Percentiles rank a stretch among this genome's conserved stretches.
These are phyloP conservation scores for Melieria crassipennis DNA, from an alignment of 2,888 invertebrate species.

Conservation along the genomic window DNA sequence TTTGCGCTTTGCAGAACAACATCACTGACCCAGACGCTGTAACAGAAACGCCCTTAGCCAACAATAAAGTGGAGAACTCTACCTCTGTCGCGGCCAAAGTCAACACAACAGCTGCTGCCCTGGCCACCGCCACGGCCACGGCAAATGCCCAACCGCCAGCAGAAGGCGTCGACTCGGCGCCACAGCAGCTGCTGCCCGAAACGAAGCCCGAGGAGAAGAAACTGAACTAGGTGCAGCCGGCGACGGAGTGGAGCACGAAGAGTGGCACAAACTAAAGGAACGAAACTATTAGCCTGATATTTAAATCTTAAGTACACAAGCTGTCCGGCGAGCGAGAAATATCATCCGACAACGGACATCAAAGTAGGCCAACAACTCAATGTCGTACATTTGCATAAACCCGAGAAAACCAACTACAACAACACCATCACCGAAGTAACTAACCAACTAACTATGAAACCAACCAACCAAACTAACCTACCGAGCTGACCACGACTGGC, in stretches of 20 bases:
- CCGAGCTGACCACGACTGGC: not conserved
- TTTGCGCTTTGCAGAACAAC: constrained; percentile 48
- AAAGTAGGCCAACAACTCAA: no score
- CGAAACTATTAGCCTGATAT: not conserved
- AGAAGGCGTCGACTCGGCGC: constrained; percentile 15
- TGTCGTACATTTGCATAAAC: no score
- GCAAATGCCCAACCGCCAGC: constrained; percentile 19
- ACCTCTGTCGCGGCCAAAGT: constrained; percentile 14
- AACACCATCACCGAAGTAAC: not conserved
- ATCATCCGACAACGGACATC: no score
- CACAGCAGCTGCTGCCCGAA: constrained; percentile 20
- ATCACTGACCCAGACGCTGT: constrained; percentile 54
- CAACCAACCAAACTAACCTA: not conserved
- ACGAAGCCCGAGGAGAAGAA: constrained; percentile 31
- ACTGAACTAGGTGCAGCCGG: constrained; percentile 19
- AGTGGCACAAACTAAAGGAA: not conserved
- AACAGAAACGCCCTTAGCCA: constrained; percentile 26
- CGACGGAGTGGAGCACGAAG: not conserved
- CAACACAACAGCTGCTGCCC: constrained; percentile 17
- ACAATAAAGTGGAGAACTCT: constrained; percentile 24
- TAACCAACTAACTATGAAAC: not conserved
- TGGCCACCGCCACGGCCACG: constrained; percentile 13
- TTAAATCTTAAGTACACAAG: no score
- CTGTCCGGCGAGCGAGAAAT: no score
- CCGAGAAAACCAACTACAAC: not conserved